Conservation (phyloP, 2,888 invertebrate genomes). For the Tineola bisselliella region DNA sequence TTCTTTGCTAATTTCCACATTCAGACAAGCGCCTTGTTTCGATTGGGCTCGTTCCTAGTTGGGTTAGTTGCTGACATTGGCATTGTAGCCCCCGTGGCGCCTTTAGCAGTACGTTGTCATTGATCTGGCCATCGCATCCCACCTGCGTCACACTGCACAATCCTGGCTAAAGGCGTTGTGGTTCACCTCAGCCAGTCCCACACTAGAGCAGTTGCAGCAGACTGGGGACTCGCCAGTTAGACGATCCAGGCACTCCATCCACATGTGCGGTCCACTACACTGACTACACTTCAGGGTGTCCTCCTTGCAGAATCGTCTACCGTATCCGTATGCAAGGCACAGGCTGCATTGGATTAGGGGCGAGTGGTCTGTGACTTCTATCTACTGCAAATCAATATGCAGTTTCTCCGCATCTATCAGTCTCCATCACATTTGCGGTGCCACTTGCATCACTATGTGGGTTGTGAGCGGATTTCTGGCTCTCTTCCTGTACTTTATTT, state of each 20-base stretch:
- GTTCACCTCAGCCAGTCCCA: background rate
- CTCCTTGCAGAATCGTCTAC: slow-evolving; percentile 11
- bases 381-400: slow-evolving; percentile 4
- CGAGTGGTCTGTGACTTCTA: slow-evolving; percentile 9
- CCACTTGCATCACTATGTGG: slow-evolving; percentile 3
- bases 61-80: no score
- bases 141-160: slow-evolving; percentile 14
- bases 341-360: slow-evolving; percentile 15
- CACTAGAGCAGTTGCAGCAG: slow-evolving; percentile 16
- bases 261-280: slow-evolving; percentile 15
- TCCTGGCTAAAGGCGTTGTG: slow-evolving; percentile 17
- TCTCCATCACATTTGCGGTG: background rate
- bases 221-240: background rate
- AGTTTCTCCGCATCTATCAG: background rate
- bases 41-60: no score
- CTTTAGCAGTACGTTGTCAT: slow-evolving; percentile 18
- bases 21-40: no score
- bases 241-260: slow-evolving; percentile 11
- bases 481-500: background rate
- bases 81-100: background rate
- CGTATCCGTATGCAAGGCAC: slow-evolving; percentile 16
- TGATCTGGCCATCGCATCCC: slow-evolving; percentile 17
- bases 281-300: slow-evolving; percentile 13
- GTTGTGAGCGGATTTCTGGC: slow-evolving; percentile 11
- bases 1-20: no score